phyloP scores from a whole-genome alignment of 2,888 invertebrate genomes.

The Orthosia incerta region DNA sequence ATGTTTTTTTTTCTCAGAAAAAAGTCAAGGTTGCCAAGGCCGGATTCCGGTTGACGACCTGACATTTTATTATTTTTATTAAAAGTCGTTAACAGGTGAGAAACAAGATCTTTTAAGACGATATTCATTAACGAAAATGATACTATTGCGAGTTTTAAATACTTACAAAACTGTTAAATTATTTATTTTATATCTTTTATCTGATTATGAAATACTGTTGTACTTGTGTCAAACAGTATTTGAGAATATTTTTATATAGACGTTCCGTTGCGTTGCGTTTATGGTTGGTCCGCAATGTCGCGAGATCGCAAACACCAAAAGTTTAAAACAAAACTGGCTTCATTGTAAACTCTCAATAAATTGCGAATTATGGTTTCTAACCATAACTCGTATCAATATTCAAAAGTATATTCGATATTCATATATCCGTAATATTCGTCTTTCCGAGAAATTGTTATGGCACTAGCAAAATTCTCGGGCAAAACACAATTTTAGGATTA shows the following conservation, averaged over 20 bases:
- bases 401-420: no score
- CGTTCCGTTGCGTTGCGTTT: neutral
- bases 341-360: no score
- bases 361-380: no score
- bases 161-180: constrained; percentile 55
- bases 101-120: constrained; percentile 54
- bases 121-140: constrained; percentile 57
- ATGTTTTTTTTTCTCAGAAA: constrained; percentile 36
- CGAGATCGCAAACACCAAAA: no score
- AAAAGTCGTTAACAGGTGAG: constrained; percentile 49
- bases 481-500: no score
- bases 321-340: no score
- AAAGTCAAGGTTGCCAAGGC: constrained; percentile 64
- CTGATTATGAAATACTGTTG: constrained; percentile 34
- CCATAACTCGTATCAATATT: no score
- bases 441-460: no score
- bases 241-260: constrained; percentile 3
- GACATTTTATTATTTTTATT: constrained; percentile 42
- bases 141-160: constrained; percentile 41
- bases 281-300: no score
- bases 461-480: no score
- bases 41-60: constrained; percentile 63
- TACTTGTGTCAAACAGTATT: neutral
- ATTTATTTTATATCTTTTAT: constrained; percentile 35
- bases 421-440: no score